Evolutionary conservation across 2,113 vertebrate species (phyloP).

Genomic region (Rhinogobius similis): DNA sequence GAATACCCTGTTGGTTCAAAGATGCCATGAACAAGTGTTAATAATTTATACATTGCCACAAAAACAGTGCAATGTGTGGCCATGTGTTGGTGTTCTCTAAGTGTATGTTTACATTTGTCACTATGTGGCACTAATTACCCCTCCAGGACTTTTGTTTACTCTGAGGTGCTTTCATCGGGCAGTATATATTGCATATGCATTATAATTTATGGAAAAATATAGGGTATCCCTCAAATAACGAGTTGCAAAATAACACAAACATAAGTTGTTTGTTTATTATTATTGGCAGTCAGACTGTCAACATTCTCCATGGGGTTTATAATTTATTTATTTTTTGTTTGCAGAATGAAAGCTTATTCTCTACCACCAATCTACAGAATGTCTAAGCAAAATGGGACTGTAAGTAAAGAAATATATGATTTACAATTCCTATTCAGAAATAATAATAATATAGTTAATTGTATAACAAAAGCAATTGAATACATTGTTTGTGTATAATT

Average conservation of each 20-base stretch:
- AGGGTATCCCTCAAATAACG: background rate
- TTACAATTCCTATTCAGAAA: background rate
- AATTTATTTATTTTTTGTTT: conserved; percentile 36
- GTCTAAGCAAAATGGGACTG: conserved; percentile 86
- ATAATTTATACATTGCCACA: background rate
- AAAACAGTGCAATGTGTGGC: background rate
- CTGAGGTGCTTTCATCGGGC: background rate
- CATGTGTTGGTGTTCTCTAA: conserved; percentile 2
- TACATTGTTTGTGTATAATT: too few relatives aligned
- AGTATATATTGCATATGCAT: background rate
- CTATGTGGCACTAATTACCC: conserved; percentile 31
- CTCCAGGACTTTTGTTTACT: conserved; percentile 17
- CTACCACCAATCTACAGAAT: conserved; percentile 86
- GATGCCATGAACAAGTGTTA: background rate
- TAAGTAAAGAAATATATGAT: conserved; percentile 74
- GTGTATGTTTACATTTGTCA: conserved; percentile 26
- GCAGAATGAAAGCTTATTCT: conserved; percentile 86
- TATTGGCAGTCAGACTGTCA: background rate
- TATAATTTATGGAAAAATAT: background rate
- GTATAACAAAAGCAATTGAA: too few relatives aligned
- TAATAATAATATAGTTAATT: too few relatives aligned
- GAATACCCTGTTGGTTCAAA: background rate
- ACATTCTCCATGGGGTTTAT: background rate
- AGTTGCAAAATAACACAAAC: background rate
- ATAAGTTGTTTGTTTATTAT: background rate